These are phyloP conservation scores for Euborellia annulipes DNA, from an alignment of 1,140 invertebrate species.

Conservation along the genomic window DNA sequence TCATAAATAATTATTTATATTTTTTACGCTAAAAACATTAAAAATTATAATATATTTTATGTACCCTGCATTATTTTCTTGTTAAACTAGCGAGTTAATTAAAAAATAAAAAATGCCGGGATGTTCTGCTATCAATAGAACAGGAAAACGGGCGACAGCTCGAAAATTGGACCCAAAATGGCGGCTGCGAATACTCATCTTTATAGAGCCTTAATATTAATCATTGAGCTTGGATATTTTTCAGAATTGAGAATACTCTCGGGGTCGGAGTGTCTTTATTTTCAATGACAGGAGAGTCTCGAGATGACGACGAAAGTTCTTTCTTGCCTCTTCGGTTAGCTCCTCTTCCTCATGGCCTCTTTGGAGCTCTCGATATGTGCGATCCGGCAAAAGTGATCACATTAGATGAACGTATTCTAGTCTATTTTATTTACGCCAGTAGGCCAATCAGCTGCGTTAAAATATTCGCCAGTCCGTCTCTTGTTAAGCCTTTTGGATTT, in stretches of 20 bases:
- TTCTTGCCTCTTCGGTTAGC: slow-evolving; percentile 68
- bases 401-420: slow-evolving; percentile 74
- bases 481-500: slow-evolving; percentile 76
- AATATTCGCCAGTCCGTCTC: slow-evolving; percentile 74
- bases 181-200: too few relatives aligned
- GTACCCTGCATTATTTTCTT: too few relatives aligned
- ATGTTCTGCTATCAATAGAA: too few relatives aligned
- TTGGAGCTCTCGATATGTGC: slow-evolving; percentile 92
- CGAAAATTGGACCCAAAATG: too few relatives aligned
- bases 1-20: too few relatives aligned
- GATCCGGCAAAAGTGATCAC: slow-evolving; percentile 82
- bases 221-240: slow-evolving; percentile 17
- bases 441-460: slow-evolving; percentile 94
- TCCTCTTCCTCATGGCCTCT: slow-evolving; percentile 84
- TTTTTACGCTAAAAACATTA: too few relatives aligned
- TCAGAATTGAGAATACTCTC: slow-evolving; percentile 61
- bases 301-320: slow-evolving; percentile 71
- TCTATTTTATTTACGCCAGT: slow-evolving; percentile 97
- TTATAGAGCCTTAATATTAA: too few relatives aligned
- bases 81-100: too few relatives aligned
- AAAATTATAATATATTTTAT: too few relatives aligned
- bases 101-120: too few relatives aligned
- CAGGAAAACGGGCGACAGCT: too few relatives aligned
- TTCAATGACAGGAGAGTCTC: slow-evolving; percentile 81
- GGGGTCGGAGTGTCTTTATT: slow-evolving; percentile 81